Evolutionary conservation across 2,113 vertebrate genomes (phyloP).

Genomic region (Rostratula benghalensis): DNA sequence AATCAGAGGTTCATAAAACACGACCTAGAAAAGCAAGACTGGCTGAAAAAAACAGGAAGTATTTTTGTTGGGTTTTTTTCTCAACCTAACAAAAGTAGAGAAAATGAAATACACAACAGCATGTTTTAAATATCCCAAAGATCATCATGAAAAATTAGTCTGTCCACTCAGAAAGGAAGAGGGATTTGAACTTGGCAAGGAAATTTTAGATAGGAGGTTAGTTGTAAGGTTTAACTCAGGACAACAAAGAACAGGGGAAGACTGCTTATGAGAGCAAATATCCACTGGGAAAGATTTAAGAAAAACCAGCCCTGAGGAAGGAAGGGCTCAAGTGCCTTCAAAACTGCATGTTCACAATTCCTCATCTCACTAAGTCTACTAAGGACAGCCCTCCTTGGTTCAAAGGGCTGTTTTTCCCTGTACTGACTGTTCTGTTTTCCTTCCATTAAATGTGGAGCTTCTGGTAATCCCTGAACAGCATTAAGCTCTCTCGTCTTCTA

Average conservation of each 20-base stretch:
- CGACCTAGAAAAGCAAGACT: background rate
- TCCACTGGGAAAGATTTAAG: background rate
- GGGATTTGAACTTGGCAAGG: background rate
- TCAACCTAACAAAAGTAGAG: background rate
- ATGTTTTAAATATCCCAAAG: background rate
- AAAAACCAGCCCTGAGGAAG: background rate
- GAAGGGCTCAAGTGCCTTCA: background rate
- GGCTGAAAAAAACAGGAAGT: background rate
- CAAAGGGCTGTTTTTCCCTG: background rate
- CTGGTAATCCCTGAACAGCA: background rate
- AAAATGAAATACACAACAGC: background rate
- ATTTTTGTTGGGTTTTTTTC: background rate
- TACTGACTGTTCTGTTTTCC: background rate
- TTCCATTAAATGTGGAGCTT: background rate
- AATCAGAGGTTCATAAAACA: background rate
- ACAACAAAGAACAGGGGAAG: background rate
- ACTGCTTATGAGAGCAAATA: background rate
- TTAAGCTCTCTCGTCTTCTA: background rate
- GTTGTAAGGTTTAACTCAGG: slow-evolving; percentile 3
- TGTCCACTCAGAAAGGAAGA: background rate
- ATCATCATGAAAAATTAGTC: background rate
- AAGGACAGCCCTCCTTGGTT: background rate
- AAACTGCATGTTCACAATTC: background rate
- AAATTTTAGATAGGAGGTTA: background rate
- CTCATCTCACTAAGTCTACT: background rate